Conservation (phyloP, 2,888 invertebrate genomes). For the Synanthedon formicaeformis region DNA sequence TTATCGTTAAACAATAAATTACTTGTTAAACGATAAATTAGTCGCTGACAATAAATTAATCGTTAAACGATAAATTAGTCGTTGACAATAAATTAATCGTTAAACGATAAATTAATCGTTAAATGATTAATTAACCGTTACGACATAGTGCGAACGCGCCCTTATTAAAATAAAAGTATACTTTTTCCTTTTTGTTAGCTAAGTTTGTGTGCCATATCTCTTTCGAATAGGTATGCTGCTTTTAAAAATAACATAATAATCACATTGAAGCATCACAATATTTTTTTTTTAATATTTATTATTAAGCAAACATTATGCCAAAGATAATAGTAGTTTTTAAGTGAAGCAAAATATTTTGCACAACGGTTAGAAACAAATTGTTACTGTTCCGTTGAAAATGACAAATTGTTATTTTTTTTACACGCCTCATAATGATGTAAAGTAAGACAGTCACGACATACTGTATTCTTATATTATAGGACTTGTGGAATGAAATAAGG, state of each 20-base stretch:
- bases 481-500: slow-evolving; percentile 41
- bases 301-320: slow-evolving; percentile 54
- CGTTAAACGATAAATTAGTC: background rate
- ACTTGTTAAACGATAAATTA: no score
- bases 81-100: background rate
- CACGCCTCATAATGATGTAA: slow-evolving; percentile 47
- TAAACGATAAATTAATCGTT: background rate
- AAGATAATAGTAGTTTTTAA: slow-evolving; percentile 64
- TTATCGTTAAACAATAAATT: background rate
- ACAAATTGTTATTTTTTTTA: slow-evolving; percentile 57
- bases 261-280: slow-evolving; percentile 42
- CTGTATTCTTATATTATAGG: slow-evolving; percentile 43
- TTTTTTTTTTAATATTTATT: slow-evolving; percentile 32
- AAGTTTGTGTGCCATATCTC: slow-evolving; percentile 31
- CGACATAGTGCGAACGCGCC: no score
- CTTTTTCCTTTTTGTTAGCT: background rate
- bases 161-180: no score
- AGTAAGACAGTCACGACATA: slow-evolving; percentile 39
- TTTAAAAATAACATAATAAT: slow-evolving; percentile 2
- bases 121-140: no score
- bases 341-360: slow-evolving; percentile 24
- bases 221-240: background rate
- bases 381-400: slow-evolving; percentile 50
- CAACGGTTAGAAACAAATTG: slow-evolving; percentile 63
- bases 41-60: background rate